Base-by-base conservation (phyloP, 1,140 invertebrate genomes). In the Sminthurides bifidus region DNA sequence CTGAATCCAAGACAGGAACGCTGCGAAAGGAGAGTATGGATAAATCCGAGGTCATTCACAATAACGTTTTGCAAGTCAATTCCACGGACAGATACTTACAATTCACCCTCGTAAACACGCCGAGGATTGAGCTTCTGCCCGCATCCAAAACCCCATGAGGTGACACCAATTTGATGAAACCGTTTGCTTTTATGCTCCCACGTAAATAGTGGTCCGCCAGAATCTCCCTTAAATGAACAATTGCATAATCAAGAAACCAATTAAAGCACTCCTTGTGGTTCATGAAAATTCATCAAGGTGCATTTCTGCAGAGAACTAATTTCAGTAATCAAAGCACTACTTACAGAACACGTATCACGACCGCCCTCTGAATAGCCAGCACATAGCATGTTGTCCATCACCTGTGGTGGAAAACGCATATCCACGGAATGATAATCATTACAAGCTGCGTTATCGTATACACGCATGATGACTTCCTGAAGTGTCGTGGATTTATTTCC, bases 371-470 rank as follows among this genome's bases (percentile, higher is more conserved):
- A 27, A 44, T 57, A 65, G 0, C 62, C 63, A 8, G 59, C 59
- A 44, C 63, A 65, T 15, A 65, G 31, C 63, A 65, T 65, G 29
- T 59, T 61, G 21, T 65, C 59, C 10, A 55, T 61, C 27, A 63
- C 58, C 50, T 63, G 61, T 0, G 55, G 61, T 5, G 61, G 61
- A 31, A 53, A 55, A 41, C 55, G 58, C 0, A 58, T 58, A 0
- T n/a, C 26, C 12, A 50, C 35, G 33, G 54, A 54, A 52, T 63
- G 61, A 40, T 59, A 59, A 27, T 59, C 61, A 44, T 59, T 59
- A 27, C 56, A 63, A 15, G 50, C 53, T 6, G 50, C 56, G 29
- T 65, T 65, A 38, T 54, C 61, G 17, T 49, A 54, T 6, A 63
- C 51, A 2, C 35, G 10, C 4, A 65, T 44, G 0, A 49, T 40